Base-by-base conservation (phyloP, 1,140 invertebrate genomes). In the Scylla paramamosain region DNA sequence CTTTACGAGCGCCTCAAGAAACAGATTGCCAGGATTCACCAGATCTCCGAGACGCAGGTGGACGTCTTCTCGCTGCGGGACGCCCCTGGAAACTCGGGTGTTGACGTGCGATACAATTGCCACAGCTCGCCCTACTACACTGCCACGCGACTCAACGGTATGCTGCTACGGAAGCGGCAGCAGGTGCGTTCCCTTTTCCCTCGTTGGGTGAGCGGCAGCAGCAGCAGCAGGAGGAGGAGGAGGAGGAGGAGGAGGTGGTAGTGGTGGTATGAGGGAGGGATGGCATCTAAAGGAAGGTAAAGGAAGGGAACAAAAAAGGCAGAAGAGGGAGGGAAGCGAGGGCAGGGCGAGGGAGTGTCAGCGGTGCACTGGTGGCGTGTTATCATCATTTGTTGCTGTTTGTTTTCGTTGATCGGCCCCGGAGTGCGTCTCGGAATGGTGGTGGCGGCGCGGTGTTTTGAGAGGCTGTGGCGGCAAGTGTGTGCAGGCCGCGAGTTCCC, bases 51-150 rank as follows among this genome's bases (percentile, higher is more conserved):
- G 86, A 98, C 99, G 94, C 99, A 99, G 97, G 98, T 99, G 8
- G 99, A 99, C 96, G 98, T 99, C 52, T 99, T 99, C 96, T 99
- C 99, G 97, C 98, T 99, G 2, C 98, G 99, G 96, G 96, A 96
- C 46, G 93, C 92, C 2, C 91, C 46, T 1, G 93, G 90, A 7
- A 45, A 28, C n/a, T 32, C 29, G n/a, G 97, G 99, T 29, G 99
- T 99, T 0, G 99, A 99, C 96, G 98, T 99, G 4, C 97, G 99
- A 96, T 99, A 99, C 97, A 98, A 99, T 2, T 99, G 99, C 8
- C 99, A 99, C 97, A 99, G 99, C 0, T 99, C 99, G 0, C 99
- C 99, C 2, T 99, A 99, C 97, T 99, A 99, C 96, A 99, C 99
- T 96, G 98, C 99, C 0, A 98, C 99, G 0, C 98, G 98, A 97